Percentiles rank a stretch among this genome's conserved stretches.
Evolutionary conservation across 1,140 invertebrate genomes (phyloP).

Genomic region (Nephotettix cincticeps): DNA sequence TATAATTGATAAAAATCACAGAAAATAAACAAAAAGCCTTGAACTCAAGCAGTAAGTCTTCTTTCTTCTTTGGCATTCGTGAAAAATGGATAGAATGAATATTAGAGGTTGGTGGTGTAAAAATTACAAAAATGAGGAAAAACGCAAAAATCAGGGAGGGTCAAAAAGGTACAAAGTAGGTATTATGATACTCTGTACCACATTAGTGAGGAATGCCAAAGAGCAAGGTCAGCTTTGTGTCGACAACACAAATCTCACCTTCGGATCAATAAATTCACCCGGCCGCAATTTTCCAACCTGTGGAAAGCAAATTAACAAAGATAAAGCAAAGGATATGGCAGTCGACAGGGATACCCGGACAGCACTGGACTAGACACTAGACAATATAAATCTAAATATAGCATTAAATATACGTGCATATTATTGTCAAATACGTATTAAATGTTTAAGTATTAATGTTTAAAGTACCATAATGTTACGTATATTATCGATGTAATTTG

Average conservation of each 20-base stretch:
- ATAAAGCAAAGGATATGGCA: constrained; percentile 12
- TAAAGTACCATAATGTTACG: too few species aligned
- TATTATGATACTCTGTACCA: constrained; percentile 3
- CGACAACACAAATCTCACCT: constrained; percentile 64
- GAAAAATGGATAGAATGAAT: too few species aligned
- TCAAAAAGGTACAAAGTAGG: constrained; percentile 22
- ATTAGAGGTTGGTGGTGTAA: background rate
- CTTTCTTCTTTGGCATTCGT: constrained; percentile 37
- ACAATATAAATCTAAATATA: background rate
- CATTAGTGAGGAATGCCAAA: constrained; percentile 40
- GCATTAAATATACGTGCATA: constrained; percentile 2
- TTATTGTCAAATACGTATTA: background rate
- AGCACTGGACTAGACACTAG: background rate
- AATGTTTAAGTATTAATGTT: background rate
- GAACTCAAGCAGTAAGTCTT: constrained; percentile 30
- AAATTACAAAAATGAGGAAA: constrained; percentile 33
- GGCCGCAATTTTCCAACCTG: constrained; percentile 72
- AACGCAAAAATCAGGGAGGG: constrained; percentile 34
- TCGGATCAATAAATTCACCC: constrained; percentile 73
- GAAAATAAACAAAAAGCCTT: constrained; percentile 42
- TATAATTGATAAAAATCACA: constrained; percentile 27
- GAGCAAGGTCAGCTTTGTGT: constrained; percentile 60
- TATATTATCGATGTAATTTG: too few species aligned
- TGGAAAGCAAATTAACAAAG: constrained; percentile 42
- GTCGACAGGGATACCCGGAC: constrained; percentile 30